Evolutionary conservation across 2,113 vertebrate species (phyloP).

Genomic region (Prunella fulvescens): DNA sequence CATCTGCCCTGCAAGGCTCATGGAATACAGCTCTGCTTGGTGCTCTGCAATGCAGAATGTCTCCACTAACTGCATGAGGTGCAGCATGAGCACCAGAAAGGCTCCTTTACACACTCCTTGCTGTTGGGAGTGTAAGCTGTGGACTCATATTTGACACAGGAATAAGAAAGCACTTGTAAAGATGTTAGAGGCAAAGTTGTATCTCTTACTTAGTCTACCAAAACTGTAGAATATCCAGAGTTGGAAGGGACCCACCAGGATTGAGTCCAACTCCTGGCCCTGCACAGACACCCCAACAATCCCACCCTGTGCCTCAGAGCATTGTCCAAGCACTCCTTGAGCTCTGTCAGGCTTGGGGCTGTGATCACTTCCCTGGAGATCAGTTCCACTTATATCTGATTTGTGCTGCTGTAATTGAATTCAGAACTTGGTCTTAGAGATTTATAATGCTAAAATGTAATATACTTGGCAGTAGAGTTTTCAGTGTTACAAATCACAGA

Average conservation of each 20-base stretch:
- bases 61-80: not conserved
- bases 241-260: not conserved
- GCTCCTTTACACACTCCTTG: not conserved
- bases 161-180: not conserved
- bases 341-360: not conserved
- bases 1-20: not conserved
- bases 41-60: not conserved
- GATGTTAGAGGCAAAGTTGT: not conserved
- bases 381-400: not conserved
- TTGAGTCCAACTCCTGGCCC: not conserved
- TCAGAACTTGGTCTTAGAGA: not conserved
- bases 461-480: not conserved
- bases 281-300: not conserved
- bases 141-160: not conserved
- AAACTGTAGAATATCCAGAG: not conserved
- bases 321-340: not conserved
- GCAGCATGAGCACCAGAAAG: not conserved
- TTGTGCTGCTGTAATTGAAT: not conserved
- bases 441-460: not conserved
- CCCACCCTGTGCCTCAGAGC: not conserved
- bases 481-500: not conserved
- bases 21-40: not conserved
- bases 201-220: not conserved
- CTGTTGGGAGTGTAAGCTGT: not conserved
- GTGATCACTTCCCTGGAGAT: not conserved